Evolutionary conservation across 37 sponge, comb jelly and placozoan genomes (phyloP).

Genomic region (Spongilla lacustris): DNA sequence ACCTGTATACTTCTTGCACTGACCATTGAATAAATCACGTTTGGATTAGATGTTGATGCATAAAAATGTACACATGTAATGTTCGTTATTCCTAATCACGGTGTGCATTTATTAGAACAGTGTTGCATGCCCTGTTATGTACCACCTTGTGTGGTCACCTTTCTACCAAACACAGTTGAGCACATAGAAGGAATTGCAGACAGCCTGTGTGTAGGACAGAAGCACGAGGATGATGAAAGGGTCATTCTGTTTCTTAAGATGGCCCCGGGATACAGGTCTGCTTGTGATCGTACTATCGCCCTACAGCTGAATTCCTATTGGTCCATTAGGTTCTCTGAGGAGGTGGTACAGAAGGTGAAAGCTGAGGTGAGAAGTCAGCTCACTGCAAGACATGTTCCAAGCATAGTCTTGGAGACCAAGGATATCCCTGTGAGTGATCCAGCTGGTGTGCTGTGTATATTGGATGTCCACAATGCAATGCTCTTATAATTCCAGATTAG

Average conservation of each 20-base stretch:
- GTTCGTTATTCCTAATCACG: no score
- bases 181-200: constrained; percentile 78
- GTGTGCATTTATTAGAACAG: no score
- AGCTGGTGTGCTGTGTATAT: no score
- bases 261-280: constrained; percentile 64
- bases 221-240: constrained; percentile 83
- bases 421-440: constrained; percentile 96
- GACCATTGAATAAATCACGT: no score
- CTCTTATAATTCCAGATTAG: no score
- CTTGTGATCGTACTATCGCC: neutral
- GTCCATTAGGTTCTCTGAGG: constrained; percentile 65
- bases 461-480: no score
- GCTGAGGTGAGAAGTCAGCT: constrained; percentile 74
- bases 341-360: constrained; percentile 68
- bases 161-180: constrained; percentile 74
- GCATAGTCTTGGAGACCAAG: constrained; percentile 76
- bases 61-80: no score
- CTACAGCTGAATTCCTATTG: neutral
- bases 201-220: constrained; percentile 95
- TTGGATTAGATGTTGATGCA: no score
- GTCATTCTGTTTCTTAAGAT: constrained; percentile 96
- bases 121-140: no score
- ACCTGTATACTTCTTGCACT: no score
- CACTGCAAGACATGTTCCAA: constrained; percentile 95
- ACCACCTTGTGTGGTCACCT: no score